Evolutionary conservation across 2,888 invertebrate species (phyloP).

Genomic region (Mongoloraphidia duomilia): DNA sequence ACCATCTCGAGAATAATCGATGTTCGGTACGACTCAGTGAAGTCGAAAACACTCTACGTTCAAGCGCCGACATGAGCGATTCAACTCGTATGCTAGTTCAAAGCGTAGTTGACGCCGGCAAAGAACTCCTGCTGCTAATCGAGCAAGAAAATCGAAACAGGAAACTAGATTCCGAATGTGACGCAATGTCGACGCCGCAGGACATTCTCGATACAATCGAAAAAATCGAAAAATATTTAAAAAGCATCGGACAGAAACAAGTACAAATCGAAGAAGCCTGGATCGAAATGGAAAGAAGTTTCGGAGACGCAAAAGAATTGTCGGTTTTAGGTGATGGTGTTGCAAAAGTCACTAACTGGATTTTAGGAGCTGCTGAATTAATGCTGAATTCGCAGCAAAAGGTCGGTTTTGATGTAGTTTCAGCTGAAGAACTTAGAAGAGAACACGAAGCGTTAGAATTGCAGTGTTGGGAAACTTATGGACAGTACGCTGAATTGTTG

Average conservation of each 20-base stretch:
- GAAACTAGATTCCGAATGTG: constrained; percentile 27
- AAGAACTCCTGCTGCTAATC: constrained; percentile 29
- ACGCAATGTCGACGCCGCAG: constrained; percentile 36
- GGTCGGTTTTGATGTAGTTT: constrained; percentile 55
- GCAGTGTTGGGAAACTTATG: constrained; percentile 65
- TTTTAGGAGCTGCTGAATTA: constrained; percentile 56
- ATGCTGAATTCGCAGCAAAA: constrained; percentile 54
- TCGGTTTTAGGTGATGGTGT: constrained; percentile 46
- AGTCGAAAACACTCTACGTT: constrained; percentile 39
- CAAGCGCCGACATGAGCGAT: constrained; percentile 37
- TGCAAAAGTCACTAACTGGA: constrained; percentile 62
- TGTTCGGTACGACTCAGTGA: constrained; percentile 35
- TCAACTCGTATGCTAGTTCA: constrained; percentile 33
- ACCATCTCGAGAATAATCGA: constrained; percentile 38
- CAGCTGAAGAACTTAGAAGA: constrained; percentile 56
- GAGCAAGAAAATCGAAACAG: constrained; percentile 29
- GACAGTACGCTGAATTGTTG: constrained; percentile 60
- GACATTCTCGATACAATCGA: constrained; percentile 45
- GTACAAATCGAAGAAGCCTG: constrained; percentile 44
- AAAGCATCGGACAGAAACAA: constrained; percentile 42
- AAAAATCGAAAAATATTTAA: constrained; percentile 39
- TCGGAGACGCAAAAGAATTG: constrained; percentile 45
- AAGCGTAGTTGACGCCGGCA: constrained; percentile 35
- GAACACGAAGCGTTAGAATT: constrained; percentile 63
- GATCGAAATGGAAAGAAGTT: constrained; percentile 40